Evolutionary conservation across 2,888 invertebrate species (phyloP).

Genomic region (Papilio gigon): DNA sequence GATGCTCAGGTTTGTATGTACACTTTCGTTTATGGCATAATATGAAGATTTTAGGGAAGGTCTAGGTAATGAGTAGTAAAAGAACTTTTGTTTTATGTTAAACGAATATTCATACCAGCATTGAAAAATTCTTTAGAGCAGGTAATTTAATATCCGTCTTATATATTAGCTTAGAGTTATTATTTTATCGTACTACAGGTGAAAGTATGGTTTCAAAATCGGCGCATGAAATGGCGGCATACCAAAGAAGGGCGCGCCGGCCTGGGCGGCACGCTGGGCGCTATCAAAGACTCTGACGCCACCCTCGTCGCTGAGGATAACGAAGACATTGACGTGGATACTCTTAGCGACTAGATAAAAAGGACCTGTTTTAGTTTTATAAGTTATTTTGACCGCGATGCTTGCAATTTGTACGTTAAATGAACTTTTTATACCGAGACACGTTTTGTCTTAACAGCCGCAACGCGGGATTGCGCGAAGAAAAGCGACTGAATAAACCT

Average conservation of each 20-base stretch:
- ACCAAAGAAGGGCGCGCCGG: conserved; percentile 84
- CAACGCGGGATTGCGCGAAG: too few relatives aligned
- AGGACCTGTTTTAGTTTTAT: too few relatives aligned
- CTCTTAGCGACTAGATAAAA: conserved; percentile 69
- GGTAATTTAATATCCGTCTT: too few relatives aligned
- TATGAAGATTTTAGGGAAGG: neutral
- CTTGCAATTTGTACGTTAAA: neutral
- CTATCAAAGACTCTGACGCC: conserved; percentile 62
- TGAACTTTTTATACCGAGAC: too few relatives aligned
- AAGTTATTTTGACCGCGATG: neutral
- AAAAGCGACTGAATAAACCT: too few relatives aligned
- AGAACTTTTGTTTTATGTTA: neutral
- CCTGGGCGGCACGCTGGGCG: conserved; percentile 49
- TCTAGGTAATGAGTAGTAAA: neutral
- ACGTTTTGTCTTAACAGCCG: too few relatives aligned
- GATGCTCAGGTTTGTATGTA: conserved; percentile 90
- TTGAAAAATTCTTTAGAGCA: too few relatives aligned
- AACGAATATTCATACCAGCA: too few relatives aligned
- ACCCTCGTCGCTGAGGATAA: conserved; percentile 69
- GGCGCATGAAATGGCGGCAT: conserved; percentile 95
- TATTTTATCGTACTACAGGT: conserved; percentile 81
- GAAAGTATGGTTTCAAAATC: conserved; percentile 97
- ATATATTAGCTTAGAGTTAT: neutral
- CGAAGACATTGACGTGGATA: conserved; percentile 78
- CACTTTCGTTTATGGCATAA: neutral